Conservation (phyloP, 2,797 vertebrate species). For the Ptychobarbus kaznakovi region DNA sequence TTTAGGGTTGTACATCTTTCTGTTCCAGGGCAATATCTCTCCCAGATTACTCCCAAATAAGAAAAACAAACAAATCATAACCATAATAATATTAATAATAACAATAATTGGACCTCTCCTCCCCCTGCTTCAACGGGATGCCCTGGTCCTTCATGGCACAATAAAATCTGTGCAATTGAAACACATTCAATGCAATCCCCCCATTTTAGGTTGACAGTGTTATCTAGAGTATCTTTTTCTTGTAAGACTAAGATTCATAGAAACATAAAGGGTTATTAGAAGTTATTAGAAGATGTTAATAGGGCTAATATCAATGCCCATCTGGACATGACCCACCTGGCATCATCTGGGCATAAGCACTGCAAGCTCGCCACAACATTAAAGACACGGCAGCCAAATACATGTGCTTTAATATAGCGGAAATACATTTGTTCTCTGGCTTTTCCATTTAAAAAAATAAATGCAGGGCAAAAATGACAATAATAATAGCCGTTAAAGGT, state of each 20-base stretch:
- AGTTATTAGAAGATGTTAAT: conserved; percentile 47
- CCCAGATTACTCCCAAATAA: conserved; percentile 19
- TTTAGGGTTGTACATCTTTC: conserved; percentile 29
- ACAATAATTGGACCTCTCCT: conserved; percentile 50
- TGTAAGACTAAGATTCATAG: conserved; percentile 66
- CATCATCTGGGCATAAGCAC: conserved; percentile 42
- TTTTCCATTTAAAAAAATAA: conserved; percentile 61
- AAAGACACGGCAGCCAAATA: conserved; percentile 68
- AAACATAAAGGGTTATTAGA: conserved; percentile 32
- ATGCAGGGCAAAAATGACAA: conserved; percentile 59
- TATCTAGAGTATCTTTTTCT: conserved; percentile 31
- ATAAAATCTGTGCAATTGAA: conserved; percentile 55
- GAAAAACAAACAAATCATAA: background rate
- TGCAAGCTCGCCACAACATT: conserved; percentile 37
- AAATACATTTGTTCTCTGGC: conserved; percentile 76
- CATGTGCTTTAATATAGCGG: conserved; percentile 72
- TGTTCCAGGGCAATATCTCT: conserved; percentile 31
- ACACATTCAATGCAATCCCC: conserved; percentile 49
- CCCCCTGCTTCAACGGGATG: conserved; percentile 46
- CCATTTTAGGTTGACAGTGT: conserved; percentile 41
- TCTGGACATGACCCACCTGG: conserved; percentile 27
- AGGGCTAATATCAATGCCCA: conserved; percentile 19
- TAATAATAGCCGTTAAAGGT: conserved; percentile 50
- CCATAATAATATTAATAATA: conserved; percentile 24
- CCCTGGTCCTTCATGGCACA: conserved; percentile 54